Percentiles rank a stretch among this genome's conserved stretches.
Evolutionary conservation across 2,113 vertebrate species (phyloP).

Genomic region (Forbesichthys agassizii): DNA sequence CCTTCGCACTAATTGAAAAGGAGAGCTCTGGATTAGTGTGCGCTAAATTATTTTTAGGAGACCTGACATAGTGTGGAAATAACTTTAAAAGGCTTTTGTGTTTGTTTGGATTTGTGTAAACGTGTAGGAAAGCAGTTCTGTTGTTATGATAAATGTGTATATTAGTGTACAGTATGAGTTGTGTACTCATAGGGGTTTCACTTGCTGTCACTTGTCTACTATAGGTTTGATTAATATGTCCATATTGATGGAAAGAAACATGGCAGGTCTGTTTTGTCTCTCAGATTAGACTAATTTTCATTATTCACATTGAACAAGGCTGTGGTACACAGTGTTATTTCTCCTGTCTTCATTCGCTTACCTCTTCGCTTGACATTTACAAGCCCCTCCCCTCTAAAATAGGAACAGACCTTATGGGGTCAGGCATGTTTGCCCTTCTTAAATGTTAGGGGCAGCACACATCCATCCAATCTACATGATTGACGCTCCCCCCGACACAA

Average conservation of each 20-base stretch:
- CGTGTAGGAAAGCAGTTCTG: neutral
- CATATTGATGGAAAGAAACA: conserved; percentile 55
- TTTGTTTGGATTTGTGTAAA: neutral
- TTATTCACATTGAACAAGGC: conserved; percentile 44
- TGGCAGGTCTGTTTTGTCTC: conserved; percentile 56
- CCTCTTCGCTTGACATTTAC: conserved; percentile 52
- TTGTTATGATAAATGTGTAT: conserved; percentile 1
- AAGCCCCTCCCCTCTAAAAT: conserved; percentile 33
- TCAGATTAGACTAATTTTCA: conserved; percentile 55
- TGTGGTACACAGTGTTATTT: conserved; percentile 20
- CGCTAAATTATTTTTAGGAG: conserved; percentile 45
- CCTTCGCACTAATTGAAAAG: conserved; percentile 64
- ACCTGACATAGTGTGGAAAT: conserved; percentile 13
- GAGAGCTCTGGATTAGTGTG: conserved; percentile 50
- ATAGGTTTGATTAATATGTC: conserved; percentile 31
- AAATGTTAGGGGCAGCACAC: conserved; percentile 48
- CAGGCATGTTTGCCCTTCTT: conserved; percentile 26
- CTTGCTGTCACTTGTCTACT: conserved; percentile 19
- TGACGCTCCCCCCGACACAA: conserved; percentile 20
- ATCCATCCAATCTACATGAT: conserved; percentile 34
- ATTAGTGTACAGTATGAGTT: no score
- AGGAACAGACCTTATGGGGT: conserved; percentile 16
- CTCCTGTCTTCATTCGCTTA: conserved; percentile 37
- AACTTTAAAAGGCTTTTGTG: neutral
- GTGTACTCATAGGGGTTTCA: neutral